Base-by-base conservation (phyloP, 1,140 invertebrate species). In the Sinella curviseta region DNA sequence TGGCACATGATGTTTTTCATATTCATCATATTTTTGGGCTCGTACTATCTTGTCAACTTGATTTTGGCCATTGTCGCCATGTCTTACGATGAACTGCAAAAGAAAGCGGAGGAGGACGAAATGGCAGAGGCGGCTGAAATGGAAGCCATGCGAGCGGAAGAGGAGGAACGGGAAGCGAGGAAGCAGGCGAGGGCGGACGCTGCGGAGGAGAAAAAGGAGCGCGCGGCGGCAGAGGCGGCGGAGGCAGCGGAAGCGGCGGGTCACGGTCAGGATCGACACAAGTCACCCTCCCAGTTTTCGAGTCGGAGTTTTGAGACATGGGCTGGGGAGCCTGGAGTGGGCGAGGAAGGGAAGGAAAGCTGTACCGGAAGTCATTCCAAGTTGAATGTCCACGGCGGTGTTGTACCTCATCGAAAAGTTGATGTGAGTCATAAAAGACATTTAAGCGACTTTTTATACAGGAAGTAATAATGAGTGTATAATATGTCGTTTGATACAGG, bases 1-100 rank as follows among this genome's bases (percentile, higher is more conserved):
- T 97, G 94, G 94, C 96, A 99, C 88, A 96, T 98, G 90, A 88
- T 97, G 83, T 99, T 98, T 90, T 99, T 99, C 90, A 95, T 98
- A 85, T 94, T 98, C 79, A 97, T 98, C 87, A 98, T 99, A 88
- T n/a, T n/a, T n/a, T n/a, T n/a, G n/a, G n/a, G n/a, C n/a, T n/a
- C n/a, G n/a, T n/a, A n/a, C n/a, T n/a, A n/a, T n/a, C n/a, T n/a
- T n/a, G n/a, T n/a, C n/a, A n/a, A n/a, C n/a, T n/a, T n/a, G n/a
- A n/a, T n/a, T n/a, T n/a, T n/a, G n/a, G n/a, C n/a, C n/a, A n/a
- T n/a, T n/a, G n/a, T n/a, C n/a, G n/a, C n/a, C n/a, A n/a, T n/a
- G n/a, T n/a, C n/a, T n/a, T n/a, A n/a, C n/a, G n/a, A n/a, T n/a
- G n/a, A n/a, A n/a, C n/a, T n/a, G n/a, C n/a, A n/a, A n/a, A n/a